phyloP scores from a whole-genome alignment of 2,888 invertebrate genomes.

The Noctua comes region DNA sequence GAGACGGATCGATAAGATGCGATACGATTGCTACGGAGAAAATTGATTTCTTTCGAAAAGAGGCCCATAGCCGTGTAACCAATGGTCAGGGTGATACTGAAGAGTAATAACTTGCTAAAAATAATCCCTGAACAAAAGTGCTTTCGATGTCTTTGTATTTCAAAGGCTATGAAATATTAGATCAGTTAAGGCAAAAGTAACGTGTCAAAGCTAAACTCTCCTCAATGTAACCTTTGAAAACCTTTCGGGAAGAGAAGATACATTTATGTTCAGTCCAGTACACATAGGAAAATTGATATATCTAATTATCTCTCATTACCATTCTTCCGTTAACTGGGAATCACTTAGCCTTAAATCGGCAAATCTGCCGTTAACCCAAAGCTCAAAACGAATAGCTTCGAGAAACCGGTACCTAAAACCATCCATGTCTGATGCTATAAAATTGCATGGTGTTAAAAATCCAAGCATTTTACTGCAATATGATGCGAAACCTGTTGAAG shows the following conservation, averaged over 20 bases:
- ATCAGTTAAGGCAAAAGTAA: constrained; percentile 3
- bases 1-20: constrained; percentile 11
- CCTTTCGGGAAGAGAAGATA: not conserved
- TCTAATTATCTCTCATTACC: not conserved
- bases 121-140: not conserved
- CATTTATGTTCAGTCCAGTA: constrained; percentile 14
- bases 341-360: not conserved
- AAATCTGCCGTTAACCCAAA: not conserved
- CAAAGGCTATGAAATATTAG: not conserved
- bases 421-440: constrained; percentile 9
- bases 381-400: not conserved
- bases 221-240: constrained; percentile 7
- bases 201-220: not conserved
- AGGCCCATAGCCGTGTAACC: not conserved
- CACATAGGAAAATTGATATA: not conserved
- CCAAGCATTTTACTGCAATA: constrained; percentile 21
- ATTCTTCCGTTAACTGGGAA: constrained; percentile 1
- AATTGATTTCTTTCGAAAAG: constrained; percentile 2
- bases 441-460: constrained; percentile 7
- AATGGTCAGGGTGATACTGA: not conserved
- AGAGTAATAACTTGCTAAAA: not conserved
- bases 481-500: constrained; percentile 56
- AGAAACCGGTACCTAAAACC: not conserved
- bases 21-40: constrained; percentile 1
- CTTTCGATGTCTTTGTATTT: not conserved